These are phyloP conservation scores for Pachypsylla venusta DNA, from an alignment of 1,140 invertebrate genomes.

Conservation along the genomic window DNA sequence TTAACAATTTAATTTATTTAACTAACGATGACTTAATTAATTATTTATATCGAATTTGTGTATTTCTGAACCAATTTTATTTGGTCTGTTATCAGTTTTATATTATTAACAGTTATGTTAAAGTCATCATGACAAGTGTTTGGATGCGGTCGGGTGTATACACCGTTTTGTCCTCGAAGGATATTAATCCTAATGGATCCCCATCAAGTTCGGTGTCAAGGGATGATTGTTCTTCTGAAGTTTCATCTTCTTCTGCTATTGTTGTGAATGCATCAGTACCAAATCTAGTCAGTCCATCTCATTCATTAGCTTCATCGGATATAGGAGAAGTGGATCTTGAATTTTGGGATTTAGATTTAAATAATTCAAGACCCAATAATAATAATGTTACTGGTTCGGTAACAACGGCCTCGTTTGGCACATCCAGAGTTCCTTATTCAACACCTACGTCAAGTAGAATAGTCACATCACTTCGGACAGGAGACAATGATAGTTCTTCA, in stretches of 20 bases:
- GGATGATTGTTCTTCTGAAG: slow-evolving; percentile 52
- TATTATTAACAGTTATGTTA: too few species aligned
- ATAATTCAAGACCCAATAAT: slow-evolving; percentile 18
- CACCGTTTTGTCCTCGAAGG: neutral
- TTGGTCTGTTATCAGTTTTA: too few species aligned
- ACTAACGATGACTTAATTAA: too few species aligned
- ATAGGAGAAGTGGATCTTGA: slow-evolving; percentile 58
- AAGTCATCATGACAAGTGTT: neutral
- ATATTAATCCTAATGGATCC: neutral
- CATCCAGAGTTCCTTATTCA: neutral
- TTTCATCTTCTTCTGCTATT: slow-evolving; percentile 43
- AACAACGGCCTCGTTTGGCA: neutral
- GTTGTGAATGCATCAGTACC: slow-evolving; percentile 30
- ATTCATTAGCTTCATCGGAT: slow-evolving; percentile 44
- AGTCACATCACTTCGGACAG: neutral
- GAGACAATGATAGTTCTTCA: neutral
- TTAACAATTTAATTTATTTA: too few species aligned
- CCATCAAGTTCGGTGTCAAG: neutral
- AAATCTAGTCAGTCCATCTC: slow-evolving; percentile 41
- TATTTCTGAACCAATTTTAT: too few species aligned
- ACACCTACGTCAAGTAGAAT: neutral
- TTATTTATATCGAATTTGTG: too few species aligned
- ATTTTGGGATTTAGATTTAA: slow-evolving; percentile 55
- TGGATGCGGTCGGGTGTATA: neutral
- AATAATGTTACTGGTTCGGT: neutral